Base-by-base conservation (phyloP, 2,888 invertebrate genomes). In the Atethmia centrago region DNA sequence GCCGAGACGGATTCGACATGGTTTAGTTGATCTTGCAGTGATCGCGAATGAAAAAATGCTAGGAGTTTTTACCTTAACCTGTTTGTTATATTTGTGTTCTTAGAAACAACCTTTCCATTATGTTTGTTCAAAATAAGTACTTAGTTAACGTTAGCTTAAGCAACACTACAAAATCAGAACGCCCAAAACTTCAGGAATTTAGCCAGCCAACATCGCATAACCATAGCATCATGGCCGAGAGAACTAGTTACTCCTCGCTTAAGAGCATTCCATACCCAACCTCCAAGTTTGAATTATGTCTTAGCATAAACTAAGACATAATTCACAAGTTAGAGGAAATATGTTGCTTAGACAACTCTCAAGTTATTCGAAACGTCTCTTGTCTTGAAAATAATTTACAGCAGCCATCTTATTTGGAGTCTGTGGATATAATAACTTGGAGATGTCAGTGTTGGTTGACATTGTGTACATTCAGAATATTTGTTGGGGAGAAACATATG, bases 261-360 rank as follows among this genome's bases (percentile, higher is more conserved):
- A 76, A 69, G 53, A 80, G 84, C 65, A 84, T 82, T 82, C 81
- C 74, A 51, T 49, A 28, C 49, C 45, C 62, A 53, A 84, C 74
- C 79, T 28, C 68, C 64, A 80, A 82, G 61, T 82, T 80, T 82
- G 82, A 84, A 80, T 82, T 71, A 82, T 82, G 82, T 71, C 66
- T 72, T 80, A 84, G 59, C 61, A 76, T 83, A 81, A 79, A 82
- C 82, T 80, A 73, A 84, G 77, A 72, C 82, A 84, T 84, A 71
- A 84, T 81, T 82, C 82, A 84, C 63, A 71, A 84, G 68, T 82
- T 70, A 65, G 77, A 81, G 85, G 84, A 84, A 81, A 84, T 84
- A 82, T 82, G 81, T 77, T 80, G 68, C 81, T 84, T 69, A 84
- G 84, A 78, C 75, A 74, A 73, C 59, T 78, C 73, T 62, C 77